Base-by-base conservation (phyloP, 2,797 vertebrate species). In the Anabas testudineus region DNA sequence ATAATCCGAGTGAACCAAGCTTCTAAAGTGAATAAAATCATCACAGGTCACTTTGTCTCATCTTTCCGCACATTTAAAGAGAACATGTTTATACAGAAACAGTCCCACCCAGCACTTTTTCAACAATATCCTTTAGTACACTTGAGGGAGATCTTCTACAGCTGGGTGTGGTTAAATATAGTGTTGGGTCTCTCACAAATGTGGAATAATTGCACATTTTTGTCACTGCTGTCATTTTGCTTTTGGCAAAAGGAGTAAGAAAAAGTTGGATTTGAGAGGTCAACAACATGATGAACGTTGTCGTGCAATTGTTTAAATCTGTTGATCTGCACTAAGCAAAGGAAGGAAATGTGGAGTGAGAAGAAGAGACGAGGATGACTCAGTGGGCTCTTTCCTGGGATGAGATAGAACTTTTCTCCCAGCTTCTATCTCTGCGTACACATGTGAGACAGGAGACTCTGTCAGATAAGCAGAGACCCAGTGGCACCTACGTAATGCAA, bases 401-500 rank as follows among this genome's bases (percentile, higher is more conserved):
- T 3, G 13, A 64, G 71, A 58, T 52, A 48, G 9, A 8, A 13
- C 8, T 56, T 47, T 30, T 58, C 30, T 77, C 54, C 54, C 52
- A 34, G 58, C 37, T 14, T 63, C 69, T 87, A 89, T 91, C 90
- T 87, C 37, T 18, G 16, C 52, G 5, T 30, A 49, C 87, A 88
- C 82, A 82, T 67, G 87, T 74, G 73, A 67, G 62, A 54, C 73
- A 73, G 82, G 68, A 86, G 68, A 76, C 77, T 0, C 30, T 46
- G 7, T 1, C 10, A 82, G 86, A 89, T 87, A 87, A 83, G 74
- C 52, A 19, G 71, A 85, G 83, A 83, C 84, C 53, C 49, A 0
- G 55, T 10, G 79, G 76, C 85, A 64, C 78, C 87, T 76, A 0
- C 16, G 47, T 62, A 2, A 51, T 68, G 42, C 53, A 7, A 41